These are phyloP conservation scores for Octopus sinensis DNA, from an alignment of 1,140 invertebrate species.

Conservation along the genomic window DNA sequence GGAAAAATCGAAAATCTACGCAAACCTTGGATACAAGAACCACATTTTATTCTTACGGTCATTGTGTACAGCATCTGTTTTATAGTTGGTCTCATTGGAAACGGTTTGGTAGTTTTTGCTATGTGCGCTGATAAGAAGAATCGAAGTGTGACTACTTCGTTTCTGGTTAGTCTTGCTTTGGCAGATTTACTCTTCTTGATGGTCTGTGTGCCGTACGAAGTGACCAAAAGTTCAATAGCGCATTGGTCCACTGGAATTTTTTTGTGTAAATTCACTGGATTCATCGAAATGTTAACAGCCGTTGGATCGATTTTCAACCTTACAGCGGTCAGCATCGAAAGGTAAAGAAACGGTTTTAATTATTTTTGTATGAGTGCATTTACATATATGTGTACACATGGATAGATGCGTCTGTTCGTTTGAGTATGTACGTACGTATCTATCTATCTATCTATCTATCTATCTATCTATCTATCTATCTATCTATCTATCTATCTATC, in stretches of 20 bases:
- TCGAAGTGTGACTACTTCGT: slow-evolving; percentile 86
- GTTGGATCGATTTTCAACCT: slow-evolving; percentile 55
- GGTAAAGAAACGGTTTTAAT: slow-evolving; percentile 38
- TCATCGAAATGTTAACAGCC: slow-evolving; percentile 51
- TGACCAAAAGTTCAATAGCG: slow-evolving; percentile 82
- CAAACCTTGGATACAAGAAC: slow-evolving; percentile 43
- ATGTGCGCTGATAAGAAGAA: slow-evolving; percentile 80
- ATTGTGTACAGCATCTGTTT: slow-evolving; percentile 71
- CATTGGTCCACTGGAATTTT: slow-evolving; percentile 74
- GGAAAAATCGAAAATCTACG: slow-evolving; percentile 40
- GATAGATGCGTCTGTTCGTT: slow-evolving; percentile 3
- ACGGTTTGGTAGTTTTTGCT: slow-evolving; percentile 80
- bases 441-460: slow-evolving; percentile 10
- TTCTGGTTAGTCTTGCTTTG: slow-evolving; percentile 86
- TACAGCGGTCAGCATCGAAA: slow-evolving; percentile 55
- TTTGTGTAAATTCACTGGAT: slow-evolving; percentile 51
- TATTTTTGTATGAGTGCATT: neutral
- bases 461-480: neutral
- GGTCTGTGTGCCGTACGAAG: slow-evolving; percentile 83
- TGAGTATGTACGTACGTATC: slow-evolving; percentile 18
- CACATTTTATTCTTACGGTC: slow-evolving; percentile 55
- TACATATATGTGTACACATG: slow-evolving; percentile 2
- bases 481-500: neutral
- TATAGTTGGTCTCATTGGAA: slow-evolving; percentile 76
- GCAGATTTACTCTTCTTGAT: slow-evolving; percentile 87